Percentiles rank a stretch among this genome's conserved stretches.
Conservation (phyloP, 2,888 invertebrate genomes). For the Agriopis marginaria region DNA sequence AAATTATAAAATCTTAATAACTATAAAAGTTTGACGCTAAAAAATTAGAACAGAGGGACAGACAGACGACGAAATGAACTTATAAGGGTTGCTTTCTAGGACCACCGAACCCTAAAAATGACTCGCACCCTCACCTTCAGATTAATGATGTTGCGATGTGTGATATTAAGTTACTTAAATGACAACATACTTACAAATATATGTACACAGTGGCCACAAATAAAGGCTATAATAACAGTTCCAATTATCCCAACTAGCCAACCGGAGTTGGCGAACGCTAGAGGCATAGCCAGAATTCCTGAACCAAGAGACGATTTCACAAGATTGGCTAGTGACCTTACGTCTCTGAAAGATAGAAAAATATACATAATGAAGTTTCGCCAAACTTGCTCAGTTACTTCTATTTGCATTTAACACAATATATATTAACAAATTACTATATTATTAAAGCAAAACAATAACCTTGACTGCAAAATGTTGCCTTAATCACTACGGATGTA, state of each 20-base stretch:
- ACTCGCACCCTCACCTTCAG: no score
- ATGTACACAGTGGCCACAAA: conserved; percentile 80
- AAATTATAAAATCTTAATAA: no score
- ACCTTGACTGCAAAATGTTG: no score
- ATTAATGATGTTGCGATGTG: background rate
- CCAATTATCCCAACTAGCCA: conserved; percentile 88
- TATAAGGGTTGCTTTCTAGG: no score
- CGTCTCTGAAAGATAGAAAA: conserved; percentile 66
- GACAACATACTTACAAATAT: conserved; percentile 74
- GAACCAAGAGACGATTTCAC: conserved; percentile 88
- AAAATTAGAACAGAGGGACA: no score
- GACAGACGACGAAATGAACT: no score
- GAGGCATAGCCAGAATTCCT: conserved; percentile 90
- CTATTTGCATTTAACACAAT: background rate
- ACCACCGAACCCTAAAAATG: no score
- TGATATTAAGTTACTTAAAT: background rate
- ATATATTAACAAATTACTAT: no score
- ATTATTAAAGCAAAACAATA: no score
- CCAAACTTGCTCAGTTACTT: background rate
- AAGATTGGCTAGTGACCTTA: conserved; percentile 77
- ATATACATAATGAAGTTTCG: background rate
- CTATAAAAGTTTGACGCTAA: no score
- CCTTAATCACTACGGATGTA: no score
- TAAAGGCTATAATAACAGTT: conserved; percentile 72
- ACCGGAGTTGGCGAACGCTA: conserved; percentile 90